Evolutionary conservation across 2,113 vertebrate species (phyloP), one percentile per base, ranked within the genome.

Genomic region (Chelonoidis abingdonii): DNA sequence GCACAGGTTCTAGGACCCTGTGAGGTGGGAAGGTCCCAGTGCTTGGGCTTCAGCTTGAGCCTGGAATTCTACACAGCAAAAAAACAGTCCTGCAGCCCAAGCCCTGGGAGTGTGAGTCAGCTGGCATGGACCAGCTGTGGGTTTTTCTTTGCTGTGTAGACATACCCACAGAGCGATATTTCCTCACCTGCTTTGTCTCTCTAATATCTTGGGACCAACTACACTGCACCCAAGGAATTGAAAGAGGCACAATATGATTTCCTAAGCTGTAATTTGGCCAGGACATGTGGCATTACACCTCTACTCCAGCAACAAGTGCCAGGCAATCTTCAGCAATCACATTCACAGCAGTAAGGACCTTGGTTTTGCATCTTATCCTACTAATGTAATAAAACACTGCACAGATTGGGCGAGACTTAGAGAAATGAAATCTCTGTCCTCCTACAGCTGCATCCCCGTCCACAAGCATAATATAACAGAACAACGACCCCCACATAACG

Each of bases 191-290:
- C 65, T n/a, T 72, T 3, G 9, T 38, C 65, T 72, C 31, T 35
- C 19, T 38, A n/a, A 21, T 21, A 72, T 72, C n/a, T 19, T 21
- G 65, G 35, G 65, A 38, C 35, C 65, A 72, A 10, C 19, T 72
- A 72, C 65, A 10, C 19, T 22, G n/a, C 65, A 21, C 4, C 38
- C 65, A 22, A 72, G n/a, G 65, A 10, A n/a, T n/a, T n/a, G 9
- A n/a, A 69, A 35, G 8, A 56, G 80, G 3, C 1, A 12, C 21
- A 0, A 0, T 44, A 44, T 52, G 2, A 1, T 72, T 87, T 62
- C 89, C 86, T 38, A 27, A 1, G 2, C 78, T 47, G 65, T 56
- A 78, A 38, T 3, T 0, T 4, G 14, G 82, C 53, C 76, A 86
- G 54, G 82, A 24, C 84, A 35, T 27, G 25, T 2, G 27, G 41